These are phyloP conservation scores for Xenopus petersii DNA, from an alignment of 2,797 vertebrate species.

Conservation along the genomic window DNA sequence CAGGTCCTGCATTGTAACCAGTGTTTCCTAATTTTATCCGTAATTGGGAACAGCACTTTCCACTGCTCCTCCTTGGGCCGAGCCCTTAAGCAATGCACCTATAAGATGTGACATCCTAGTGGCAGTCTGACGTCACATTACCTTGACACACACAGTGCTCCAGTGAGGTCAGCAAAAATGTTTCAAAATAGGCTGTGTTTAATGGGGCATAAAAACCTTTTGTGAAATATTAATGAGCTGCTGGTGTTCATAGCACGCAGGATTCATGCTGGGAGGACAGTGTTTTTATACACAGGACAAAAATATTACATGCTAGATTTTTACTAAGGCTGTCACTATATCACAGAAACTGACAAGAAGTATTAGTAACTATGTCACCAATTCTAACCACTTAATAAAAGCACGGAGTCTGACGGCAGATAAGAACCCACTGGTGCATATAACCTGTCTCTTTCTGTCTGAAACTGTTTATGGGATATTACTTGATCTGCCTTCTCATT, in stretches of 20 bases:
- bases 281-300: slow-evolving; percentile 2
- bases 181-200: slow-evolving; percentile 21
- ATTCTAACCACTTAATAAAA: background rate
- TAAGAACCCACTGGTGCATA: background rate
- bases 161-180: slow-evolving; percentile 28
- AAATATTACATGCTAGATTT: background rate
- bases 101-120: slow-evolving; percentile 3
- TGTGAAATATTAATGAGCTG: slow-evolving; percentile 37
- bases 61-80: background rate
- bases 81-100: slow-evolving; percentile 4
- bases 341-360: slow-evolving; percentile 5
- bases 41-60: slow-evolving; percentile 22
- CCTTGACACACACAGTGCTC: slow-evolving; percentile 17
- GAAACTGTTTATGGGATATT: no score
- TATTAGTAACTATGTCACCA: background rate
- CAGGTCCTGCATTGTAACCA: no score
- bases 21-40: background rate
- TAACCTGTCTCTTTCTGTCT: background rate
- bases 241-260: slow-evolving; percentile 14
- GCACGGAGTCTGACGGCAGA: background rate
- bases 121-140: slow-evolving; percentile 17
- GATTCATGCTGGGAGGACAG: slow-evolving; percentile 5
- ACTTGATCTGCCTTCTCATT: no score
- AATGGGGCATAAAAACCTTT: slow-evolving; percentile 29
- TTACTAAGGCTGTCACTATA: slow-evolving; percentile 8